phyloP scores from a whole-genome alignment of 2,797 vertebrate genomes.

The Sebastes steindachneri region DNA sequence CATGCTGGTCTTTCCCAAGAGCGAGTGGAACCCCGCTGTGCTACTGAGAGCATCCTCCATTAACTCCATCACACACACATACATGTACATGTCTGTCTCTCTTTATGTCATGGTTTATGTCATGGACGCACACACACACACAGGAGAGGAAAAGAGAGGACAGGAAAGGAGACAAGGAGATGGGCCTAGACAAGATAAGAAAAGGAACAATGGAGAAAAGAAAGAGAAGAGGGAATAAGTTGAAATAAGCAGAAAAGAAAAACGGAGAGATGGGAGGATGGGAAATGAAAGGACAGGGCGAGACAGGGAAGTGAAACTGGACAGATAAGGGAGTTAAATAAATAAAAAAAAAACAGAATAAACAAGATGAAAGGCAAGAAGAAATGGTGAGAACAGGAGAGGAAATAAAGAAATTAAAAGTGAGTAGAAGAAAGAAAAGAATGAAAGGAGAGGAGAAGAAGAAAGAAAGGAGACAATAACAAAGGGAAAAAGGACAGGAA shows the following conservation, averaged over 20 bases:
- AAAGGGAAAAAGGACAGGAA: background rate
- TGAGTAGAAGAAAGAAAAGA: background rate
- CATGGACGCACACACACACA: constrained; percentile 1
- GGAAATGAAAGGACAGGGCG: background rate
- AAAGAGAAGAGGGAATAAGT: background rate
- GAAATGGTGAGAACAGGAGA: background rate
- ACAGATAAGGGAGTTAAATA: background rate
- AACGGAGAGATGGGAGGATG: background rate
- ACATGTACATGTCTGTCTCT: constrained; percentile 12
- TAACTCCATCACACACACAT: constrained; percentile 50
- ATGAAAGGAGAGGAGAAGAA: no score
- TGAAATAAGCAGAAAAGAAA: background rate
- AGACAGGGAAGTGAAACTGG: background rate
- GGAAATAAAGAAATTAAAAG: background rate
- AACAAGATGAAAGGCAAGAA: background rate
- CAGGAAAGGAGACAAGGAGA: background rate
- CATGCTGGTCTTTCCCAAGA: constrained; percentile 59
- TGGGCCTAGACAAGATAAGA: background rate
- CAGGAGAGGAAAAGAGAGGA: background rate
- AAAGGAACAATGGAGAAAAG: background rate
- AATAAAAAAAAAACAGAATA: background rate
- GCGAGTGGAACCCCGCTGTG: constrained; percentile 51
- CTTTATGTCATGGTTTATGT: constrained; percentile 16
- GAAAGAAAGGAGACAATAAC: background rate
- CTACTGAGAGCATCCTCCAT: constrained; percentile 67